Percentiles rank a stretch among this genome's conserved stretches.
Conservation (phyloP, 2,113 vertebrate genomes). For the Vidua chalybeata region DNA sequence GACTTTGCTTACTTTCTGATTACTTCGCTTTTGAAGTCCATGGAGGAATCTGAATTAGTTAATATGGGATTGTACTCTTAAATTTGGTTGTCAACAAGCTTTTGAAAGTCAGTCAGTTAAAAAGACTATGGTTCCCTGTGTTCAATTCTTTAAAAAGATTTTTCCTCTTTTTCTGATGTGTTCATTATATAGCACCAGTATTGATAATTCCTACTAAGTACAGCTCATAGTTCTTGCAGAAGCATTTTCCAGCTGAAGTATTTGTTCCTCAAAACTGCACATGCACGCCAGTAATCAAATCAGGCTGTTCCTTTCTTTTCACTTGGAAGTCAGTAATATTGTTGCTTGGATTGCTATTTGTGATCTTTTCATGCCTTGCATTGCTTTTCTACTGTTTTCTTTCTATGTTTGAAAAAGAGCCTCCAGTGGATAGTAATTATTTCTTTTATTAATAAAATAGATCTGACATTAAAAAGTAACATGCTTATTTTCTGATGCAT, state of each 20-base stretch:
- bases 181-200: neutral
- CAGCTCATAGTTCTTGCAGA: neutral
- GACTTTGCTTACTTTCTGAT: neutral
- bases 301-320: neutral
- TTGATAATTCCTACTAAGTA: neutral
- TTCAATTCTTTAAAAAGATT: neutral
- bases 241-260: neutral
- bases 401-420: neutral
- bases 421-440: neutral
- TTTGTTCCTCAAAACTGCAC: neutral
- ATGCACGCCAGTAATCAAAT: neutral
- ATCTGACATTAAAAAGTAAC: neutral
- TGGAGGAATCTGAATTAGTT: neutral
- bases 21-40: neutral
- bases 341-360: neutral
- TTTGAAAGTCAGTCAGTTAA: neutral
- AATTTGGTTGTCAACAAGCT: neutral
- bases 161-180: fast-evolving
- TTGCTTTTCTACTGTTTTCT: neutral
- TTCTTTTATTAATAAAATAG: neutral
- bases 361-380: neutral
- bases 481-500: neutral
- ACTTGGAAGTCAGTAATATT: neutral
- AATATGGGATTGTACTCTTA: neutral
- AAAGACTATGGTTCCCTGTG: neutral